Evolutionary conservation across 2,797 vertebrate species (phyloP).

Genomic region (Phoebastria nigripes): DNA sequence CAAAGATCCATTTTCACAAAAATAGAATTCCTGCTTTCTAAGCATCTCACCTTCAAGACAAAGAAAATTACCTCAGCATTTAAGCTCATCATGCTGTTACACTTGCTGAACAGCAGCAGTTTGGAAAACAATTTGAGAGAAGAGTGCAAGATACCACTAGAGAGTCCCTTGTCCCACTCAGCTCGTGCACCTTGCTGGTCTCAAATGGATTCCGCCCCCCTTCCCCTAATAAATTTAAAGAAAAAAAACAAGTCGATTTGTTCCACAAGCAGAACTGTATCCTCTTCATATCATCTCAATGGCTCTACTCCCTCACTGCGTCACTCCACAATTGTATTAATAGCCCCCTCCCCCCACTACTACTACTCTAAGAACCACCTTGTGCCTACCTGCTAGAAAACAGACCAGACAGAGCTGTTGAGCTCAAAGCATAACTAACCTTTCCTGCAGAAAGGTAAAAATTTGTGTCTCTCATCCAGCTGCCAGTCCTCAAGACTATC

Average conservation of each 20-base stretch:
- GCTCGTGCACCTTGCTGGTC: background rate
- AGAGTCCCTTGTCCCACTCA: background rate
- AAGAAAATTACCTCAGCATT: background rate
- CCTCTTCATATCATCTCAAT: background rate
- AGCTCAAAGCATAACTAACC: background rate
- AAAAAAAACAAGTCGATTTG: background rate
- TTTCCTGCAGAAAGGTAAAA: background rate
- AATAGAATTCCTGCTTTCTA: constrained; percentile 15
- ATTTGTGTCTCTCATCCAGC: background rate
- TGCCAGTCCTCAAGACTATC: background rate
- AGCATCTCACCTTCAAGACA: background rate
- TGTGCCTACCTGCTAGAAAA: background rate
- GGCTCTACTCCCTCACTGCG: background rate
- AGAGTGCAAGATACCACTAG: background rate
- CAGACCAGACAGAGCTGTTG: background rate
- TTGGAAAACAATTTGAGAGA: background rate
- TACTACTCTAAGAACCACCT: background rate
- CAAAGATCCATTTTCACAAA: background rate
- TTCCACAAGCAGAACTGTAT: background rate
- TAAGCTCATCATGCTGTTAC: background rate
- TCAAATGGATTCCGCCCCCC: background rate
- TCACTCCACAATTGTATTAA: background rate
- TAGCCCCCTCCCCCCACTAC: too few species aligned
- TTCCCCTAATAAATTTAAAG: background rate
- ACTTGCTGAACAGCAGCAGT: background rate